Evolutionary conservation across 1,140 invertebrate genomes (phyloP).

Genomic region (Pogonomyrmex californicus): DNA sequence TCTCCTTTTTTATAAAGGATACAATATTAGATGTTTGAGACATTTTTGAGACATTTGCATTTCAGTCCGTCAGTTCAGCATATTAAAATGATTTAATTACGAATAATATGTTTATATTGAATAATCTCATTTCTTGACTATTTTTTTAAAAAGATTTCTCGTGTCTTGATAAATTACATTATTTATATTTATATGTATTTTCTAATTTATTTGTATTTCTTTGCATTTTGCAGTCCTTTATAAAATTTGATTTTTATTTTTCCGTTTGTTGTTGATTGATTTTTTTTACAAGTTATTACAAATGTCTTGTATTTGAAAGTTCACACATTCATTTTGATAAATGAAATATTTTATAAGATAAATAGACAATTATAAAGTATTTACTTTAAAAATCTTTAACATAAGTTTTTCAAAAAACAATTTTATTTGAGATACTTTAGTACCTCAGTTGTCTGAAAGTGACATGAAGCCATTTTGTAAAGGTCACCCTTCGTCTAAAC

Average conservation of each 20-base stretch:
- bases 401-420: background rate
- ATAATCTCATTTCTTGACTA: background rate
- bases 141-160: background rate
- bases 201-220: slow-evolving; percentile 19
- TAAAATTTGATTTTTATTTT: background rate
- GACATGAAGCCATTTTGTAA: slow-evolving; percentile 82
- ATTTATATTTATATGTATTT: background rate
- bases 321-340: background rate
- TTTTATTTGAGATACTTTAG: background rate
- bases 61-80: background rate
- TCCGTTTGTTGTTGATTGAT: background rate
- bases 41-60: background rate
- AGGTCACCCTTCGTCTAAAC: slow-evolving; percentile 70
- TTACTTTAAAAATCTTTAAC: background rate
- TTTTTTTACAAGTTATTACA: background rate
- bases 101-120: background rate
- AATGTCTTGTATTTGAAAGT: background rate
- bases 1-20: no score
- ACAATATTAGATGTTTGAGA: background rate
- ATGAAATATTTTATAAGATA: no score
- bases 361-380: background rate
- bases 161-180: background rate
- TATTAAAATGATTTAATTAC: background rate
- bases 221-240: background rate
- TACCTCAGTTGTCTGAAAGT: slow-evolving; percentile 70